A percentile compares a stretch with the other conserved stretches of the same genome.
phyloP scores from a whole-genome alignment of 2,888 invertebrate species.

The Lycophotia porphyrea region DNA sequence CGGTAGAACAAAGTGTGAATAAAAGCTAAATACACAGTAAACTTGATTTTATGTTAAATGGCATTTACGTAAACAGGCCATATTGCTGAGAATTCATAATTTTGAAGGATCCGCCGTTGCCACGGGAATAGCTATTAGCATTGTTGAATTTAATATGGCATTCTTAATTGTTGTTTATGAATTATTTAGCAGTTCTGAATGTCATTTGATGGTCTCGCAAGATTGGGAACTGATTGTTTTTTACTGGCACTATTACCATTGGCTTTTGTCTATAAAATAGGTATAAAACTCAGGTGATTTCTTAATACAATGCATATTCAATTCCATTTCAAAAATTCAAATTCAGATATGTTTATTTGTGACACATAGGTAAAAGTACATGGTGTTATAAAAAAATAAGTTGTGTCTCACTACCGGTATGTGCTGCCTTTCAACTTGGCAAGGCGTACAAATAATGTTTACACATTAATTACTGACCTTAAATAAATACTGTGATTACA shows the following conservation, averaged over 20 bases:
- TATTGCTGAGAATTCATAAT: conserved; percentile 52
- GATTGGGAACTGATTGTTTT: conserved; percentile 35
- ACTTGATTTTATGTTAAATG: conserved; percentile 57
- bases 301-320: conserved; percentile 9
- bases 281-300: not conserved
- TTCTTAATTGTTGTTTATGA: conserved; percentile 46
- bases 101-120: conserved; percentile 40
- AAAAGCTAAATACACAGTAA: conserved; percentile 53
- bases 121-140: conserved; percentile 35
- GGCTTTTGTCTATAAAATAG: not conserved
- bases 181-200: conserved; percentile 54
- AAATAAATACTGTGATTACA: too few relatives aligned
- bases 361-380: too few relatives aligned
- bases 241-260: conserved; percentile 21
- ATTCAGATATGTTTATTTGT: too few relatives aligned
- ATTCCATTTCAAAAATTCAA: not conserved
- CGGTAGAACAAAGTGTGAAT: conserved; percentile 51
- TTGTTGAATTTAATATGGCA: conserved; percentile 49
- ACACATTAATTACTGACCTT: too few relatives aligned
- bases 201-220: conserved; percentile 23
- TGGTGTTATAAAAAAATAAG: too few relatives aligned
- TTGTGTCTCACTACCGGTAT: too few relatives aligned
- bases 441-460: too few relatives aligned
- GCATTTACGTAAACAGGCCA: conserved; percentile 52
- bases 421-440: too few relatives aligned